These are phyloP conservation scores for Pristionchus exspectatus DNA, from an alignment of 2,888 invertebrate genomes.

Conservation along the genomic window DNA sequence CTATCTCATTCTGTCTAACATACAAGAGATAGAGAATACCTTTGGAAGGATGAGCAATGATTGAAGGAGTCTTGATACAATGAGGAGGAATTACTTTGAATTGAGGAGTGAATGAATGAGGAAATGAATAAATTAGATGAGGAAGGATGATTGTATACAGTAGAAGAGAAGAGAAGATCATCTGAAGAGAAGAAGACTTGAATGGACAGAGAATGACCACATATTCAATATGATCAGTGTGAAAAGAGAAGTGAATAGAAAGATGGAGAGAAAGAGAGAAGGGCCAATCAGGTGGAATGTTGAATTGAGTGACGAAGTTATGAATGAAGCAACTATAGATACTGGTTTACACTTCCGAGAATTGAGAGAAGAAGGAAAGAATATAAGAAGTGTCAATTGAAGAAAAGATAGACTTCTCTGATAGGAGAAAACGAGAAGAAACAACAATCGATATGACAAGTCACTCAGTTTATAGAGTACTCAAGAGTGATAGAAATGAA, in stretches of 20 bases:
- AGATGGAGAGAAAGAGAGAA: conserved; percentile 15
- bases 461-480: conserved; percentile 32
- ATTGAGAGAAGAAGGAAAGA: conserved; percentile 19
- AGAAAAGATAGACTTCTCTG: conserved; percentile 25
- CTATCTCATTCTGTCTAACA: neutral
- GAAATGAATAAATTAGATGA: neutral
- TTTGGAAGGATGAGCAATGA: conserved; percentile 63
- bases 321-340: neutral
- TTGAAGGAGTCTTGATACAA: conserved; percentile 68
- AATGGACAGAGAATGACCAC: conserved; percentile 4
- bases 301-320: conserved; percentile 47
- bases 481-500: conserved; percentile 39
- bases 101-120: conserved; percentile 34
- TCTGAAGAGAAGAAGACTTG: neutral
- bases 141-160: neutral
- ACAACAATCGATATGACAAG: conserved; percentile 50
- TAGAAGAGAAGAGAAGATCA: neutral
- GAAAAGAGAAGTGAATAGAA: conserved; percentile 31
- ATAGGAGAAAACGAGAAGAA: conserved; percentile 47
- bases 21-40: conserved; percentile 56
- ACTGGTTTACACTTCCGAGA: conserved; percentile 38
- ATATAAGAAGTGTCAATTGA: neutral
- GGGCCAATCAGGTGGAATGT: conserved; percentile 11
- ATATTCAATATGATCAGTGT: neutral
- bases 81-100: conserved; percentile 67